Conservation (phyloP, 2,113 vertebrate genomes). For the Hyla sarda region DNA sequence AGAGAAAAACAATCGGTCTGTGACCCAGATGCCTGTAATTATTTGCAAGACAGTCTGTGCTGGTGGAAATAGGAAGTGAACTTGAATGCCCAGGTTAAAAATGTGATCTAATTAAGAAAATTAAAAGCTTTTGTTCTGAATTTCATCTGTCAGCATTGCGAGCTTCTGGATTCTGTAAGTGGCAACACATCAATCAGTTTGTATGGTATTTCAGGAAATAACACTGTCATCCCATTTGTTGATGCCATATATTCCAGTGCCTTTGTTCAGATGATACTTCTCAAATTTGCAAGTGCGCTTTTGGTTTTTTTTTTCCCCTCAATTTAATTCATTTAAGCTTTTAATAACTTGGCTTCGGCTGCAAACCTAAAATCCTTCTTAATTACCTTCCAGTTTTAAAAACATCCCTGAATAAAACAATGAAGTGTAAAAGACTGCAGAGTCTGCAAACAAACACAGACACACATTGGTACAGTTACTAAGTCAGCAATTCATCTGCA, state of each 20-base stretch:
- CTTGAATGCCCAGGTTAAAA: slow-evolving; percentile 54
- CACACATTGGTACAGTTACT: not conserved
- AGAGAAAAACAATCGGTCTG: slow-evolving; percentile 11
- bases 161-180: slow-evolving; percentile 56
- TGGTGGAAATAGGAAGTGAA: slow-evolving; percentile 54
- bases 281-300: not conserved
- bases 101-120: slow-evolving; percentile 59
- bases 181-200: slow-evolving; percentile 46
- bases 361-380: not conserved
- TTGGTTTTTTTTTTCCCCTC: not conserved
- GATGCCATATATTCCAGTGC: slow-evolving; percentile 30
- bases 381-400: not conserved
- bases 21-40: slow-evolving; percentile 48
- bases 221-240: slow-evolving; percentile 49
- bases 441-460: not conserved
- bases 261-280: slow-evolving; percentile 19
- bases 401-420: not conserved
- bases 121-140: slow-evolving; percentile 58
- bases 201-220: slow-evolving; percentile 57
- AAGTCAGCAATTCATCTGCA: slow-evolving; percentile 17
- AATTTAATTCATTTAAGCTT: slow-evolving; percentile 22
- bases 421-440: not conserved
- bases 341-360: not conserved
- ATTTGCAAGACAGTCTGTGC: slow-evolving; percentile 36
- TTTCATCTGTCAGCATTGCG: slow-evolving; percentile 55